These are phyloP conservation scores for Cotesia chilonis DNA, from an alignment of 1,140 invertebrate species.

Conservation along the genomic window DNA sequence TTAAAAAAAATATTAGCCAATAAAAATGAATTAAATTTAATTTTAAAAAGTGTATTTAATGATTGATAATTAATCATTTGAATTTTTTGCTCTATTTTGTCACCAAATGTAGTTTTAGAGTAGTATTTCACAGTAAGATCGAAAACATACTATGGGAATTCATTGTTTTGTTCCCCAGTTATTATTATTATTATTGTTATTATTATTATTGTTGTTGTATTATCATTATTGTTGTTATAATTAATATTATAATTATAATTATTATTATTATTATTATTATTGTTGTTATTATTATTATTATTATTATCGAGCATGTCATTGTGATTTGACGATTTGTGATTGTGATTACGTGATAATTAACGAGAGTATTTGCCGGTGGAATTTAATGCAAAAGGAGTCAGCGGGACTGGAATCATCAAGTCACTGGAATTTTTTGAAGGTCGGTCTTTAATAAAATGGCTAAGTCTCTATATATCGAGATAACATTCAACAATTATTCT, in stretches of 20 bases:
- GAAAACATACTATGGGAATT: slow-evolving; percentile 54
- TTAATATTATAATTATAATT: not conserved
- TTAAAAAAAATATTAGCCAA: no score
- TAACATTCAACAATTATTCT: slow-evolving; percentile 14
- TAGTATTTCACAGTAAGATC: slow-evolving; percentile 47
- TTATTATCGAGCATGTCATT: slow-evolving; percentile 23
- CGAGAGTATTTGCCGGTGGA: not conserved
- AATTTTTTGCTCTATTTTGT: slow-evolving; percentile 22
- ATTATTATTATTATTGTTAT: slow-evolving; percentile 18
- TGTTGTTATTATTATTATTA: slow-evolving; percentile 3
- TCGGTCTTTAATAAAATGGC: slow-evolving; percentile 12
- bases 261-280: slow-evolving; percentile 15
- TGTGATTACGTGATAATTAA: slow-evolving; percentile 16
- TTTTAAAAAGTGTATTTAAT: no score
- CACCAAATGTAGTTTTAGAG: slow-evolving; percentile 43
- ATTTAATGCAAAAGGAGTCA: slow-evolving; percentile 15
- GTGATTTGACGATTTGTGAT: slow-evolving; percentile 17
- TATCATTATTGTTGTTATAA: slow-evolving; percentile 12
- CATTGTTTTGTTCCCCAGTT: slow-evolving; percentile 50
- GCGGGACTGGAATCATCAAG: slow-evolving; percentile 15
- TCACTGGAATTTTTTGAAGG: slow-evolving; percentile 8
- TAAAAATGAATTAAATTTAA: no score
- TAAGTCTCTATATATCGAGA: not conserved
- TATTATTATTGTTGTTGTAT: slow-evolving; percentile 25
- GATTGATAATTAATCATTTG: not conserved